These are phyloP conservation scores for Ursus arctos DNA, from an alignment of 2,113 vertebrate species.

Conservation along the genomic window DNA sequence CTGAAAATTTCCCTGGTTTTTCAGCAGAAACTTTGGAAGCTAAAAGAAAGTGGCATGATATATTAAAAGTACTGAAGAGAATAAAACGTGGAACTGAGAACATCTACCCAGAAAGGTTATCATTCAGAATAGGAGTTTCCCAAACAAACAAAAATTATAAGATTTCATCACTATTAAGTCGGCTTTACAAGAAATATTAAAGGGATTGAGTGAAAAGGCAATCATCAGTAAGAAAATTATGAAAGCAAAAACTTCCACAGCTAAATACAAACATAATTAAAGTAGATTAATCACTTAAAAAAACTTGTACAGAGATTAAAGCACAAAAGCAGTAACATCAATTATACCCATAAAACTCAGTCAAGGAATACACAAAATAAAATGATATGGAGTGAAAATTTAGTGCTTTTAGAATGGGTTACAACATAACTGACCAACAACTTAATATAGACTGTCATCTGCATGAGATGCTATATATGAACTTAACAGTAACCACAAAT, in stretches of 20 bases:
- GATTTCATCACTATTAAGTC: neutral
- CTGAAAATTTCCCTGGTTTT: neutral
- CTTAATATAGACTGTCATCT: neutral
- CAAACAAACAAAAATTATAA: neutral
- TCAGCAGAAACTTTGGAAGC: neutral
- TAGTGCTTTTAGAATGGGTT: neutral
- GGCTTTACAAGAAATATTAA: neutral
- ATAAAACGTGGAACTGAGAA: neutral
- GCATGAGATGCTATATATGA: neutral
- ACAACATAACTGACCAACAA: neutral
- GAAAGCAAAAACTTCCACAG: neutral
- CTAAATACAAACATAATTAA: neutral
- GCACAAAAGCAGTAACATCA: neutral
- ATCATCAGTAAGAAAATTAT: neutral
- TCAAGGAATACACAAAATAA: neutral
- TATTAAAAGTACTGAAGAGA: neutral
- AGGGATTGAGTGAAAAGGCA: neutral
- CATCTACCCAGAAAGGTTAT: neutral
- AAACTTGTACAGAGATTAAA: neutral
- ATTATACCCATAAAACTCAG: neutral
- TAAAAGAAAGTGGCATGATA: neutral
- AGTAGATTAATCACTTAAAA: neutral
- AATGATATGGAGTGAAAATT: neutral
- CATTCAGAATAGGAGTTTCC: neutral
- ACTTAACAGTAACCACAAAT: neutral